Evolutionary conservation across 2,113 vertebrate genomes (phyloP), one percentile per base, ranked within the genome.

Genomic region (Nycticorax nycticorax): DNA sequence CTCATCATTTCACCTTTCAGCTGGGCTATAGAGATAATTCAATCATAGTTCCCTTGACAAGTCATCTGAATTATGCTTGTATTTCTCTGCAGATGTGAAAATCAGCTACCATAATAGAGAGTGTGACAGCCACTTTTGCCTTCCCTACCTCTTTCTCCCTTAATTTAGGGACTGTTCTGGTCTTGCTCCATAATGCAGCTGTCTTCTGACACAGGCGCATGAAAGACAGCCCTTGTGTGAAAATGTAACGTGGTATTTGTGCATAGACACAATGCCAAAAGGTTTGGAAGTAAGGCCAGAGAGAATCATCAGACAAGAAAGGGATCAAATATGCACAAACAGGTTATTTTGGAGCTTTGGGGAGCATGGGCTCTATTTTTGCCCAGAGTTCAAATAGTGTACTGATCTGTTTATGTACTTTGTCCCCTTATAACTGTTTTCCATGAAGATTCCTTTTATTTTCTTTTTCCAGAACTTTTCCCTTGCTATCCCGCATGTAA

Each of bases 1-100:
- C 94, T 97, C 97, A 92, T 97, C 84, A 97, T 96, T 97, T 97
- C 95, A 97, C 96, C 97, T 96, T 97, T 97, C 96, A 96, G 95
- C 95, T 97, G 97, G 95, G 84, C 94, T 89, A 63, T 9, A 80
- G 92, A 95, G 94, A 97, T 97, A 97, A 97, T 97, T 97, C 95
- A 96, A 92, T 97, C 96, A 92, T 96, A 95, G 94, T 97, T 95
- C 94, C 89, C 96, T 92, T 92, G 96, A 97, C 95, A 96, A 96
- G 91, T 41, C 91, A 39, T 92, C 84, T 93, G 94, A 96, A 92
- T 96, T 96, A 76, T 2, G 14, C 66, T 95, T 95, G 20, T 43
- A 89, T 96, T 97, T 95, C 93, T 91, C 21, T 76, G 87, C 83
- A 95, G 80, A 85, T 60, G 80, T 85, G 80, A 84, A 92, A 95